Evolutionary conservation across 2,797 vertebrate species (phyloP).

Genomic region (Rhabdomys pumilio): DNA sequence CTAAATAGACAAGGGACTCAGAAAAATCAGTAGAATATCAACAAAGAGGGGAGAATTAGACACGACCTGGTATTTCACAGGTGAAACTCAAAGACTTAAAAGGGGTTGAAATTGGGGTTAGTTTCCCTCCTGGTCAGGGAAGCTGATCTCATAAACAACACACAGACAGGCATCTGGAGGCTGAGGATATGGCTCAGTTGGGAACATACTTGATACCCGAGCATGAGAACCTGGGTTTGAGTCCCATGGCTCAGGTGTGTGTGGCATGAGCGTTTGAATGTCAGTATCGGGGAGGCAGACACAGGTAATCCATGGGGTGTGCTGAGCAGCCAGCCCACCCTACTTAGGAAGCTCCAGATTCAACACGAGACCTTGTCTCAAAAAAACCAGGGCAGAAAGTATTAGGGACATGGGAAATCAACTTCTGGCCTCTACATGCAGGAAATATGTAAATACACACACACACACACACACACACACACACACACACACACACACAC

Average conservation of each 20-base stretch:
- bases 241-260: no score
- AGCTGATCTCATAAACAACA: background rate
- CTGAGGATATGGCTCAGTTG: background rate
- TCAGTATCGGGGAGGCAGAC: background rate
- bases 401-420: background rate
- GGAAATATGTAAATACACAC: background rate
- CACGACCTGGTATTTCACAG: background rate
- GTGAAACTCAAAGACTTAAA: background rate
- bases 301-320: background rate
- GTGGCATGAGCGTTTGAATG: background rate
- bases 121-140: conserved; percentile 21
- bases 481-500: background rate
- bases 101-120: background rate
- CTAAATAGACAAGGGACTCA: background rate
- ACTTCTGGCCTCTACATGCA: background rate
- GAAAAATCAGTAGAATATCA: conserved; percentile 16
- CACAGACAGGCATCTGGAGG: background rate
- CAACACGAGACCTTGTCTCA: background rate
- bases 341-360: background rate
- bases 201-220: background rate
- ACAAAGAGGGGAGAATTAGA: background rate
- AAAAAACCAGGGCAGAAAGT: background rate
- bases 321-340: background rate
- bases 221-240: background rate
- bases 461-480: background rate